phyloP scores from a whole-genome alignment of 1,140 invertebrate genomes.

The Pygmarrhopalites habei region DNA sequence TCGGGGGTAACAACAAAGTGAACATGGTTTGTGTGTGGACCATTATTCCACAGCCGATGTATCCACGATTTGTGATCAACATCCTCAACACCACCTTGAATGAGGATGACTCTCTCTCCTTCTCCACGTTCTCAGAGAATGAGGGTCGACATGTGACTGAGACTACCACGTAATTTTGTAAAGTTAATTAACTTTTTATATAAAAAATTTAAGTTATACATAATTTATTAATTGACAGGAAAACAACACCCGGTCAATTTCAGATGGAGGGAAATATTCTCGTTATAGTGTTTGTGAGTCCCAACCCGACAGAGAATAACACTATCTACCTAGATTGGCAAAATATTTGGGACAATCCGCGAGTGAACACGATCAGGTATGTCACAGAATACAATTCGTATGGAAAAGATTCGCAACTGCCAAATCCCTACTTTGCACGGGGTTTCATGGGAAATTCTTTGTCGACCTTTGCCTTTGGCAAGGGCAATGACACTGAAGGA shows the following conservation, averaged over 20 bases:
- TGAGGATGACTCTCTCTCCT: too few species aligned
- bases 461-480: constrained; percentile 18
- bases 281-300: neutral
- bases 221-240: too few species aligned
- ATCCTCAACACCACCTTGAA: neutral
- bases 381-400: neutral
- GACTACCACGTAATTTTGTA: too few species aligned
- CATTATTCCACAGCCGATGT: constrained; percentile 13
- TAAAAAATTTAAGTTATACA: too few species aligned
- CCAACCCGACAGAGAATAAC: neutral
- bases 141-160: too few species aligned
- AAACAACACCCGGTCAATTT: too few species aligned
- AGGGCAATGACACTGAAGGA: constrained; percentile 16
- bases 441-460: constrained; percentile 18
- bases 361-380: neutral
- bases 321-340: neutral
- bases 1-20: neutral
- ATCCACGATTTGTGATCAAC: neutral
- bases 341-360: neutral
- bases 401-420: neutral
- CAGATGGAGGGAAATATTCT: neutral
- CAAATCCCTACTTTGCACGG: constrained; percentile 18
- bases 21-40: constrained; percentile 18
- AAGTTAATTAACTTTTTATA: too few species aligned
- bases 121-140: too few species aligned